phyloP scores from a whole-genome alignment of 1,140 invertebrate species.

The Drepana arcuata region DNA sequence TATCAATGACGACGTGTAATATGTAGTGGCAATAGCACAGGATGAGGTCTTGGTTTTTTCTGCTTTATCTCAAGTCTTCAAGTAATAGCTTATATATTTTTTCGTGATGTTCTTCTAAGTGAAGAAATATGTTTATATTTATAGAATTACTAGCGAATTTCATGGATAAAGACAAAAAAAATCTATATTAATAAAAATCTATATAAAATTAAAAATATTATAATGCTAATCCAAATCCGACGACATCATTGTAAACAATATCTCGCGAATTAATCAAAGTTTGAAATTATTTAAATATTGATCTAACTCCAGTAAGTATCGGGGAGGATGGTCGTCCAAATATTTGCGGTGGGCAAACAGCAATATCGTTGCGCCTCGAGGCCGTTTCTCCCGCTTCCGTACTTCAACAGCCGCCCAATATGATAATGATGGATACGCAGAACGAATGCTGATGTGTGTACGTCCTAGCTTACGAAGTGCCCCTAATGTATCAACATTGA shows the following conservation, averaged over 20 bases:
- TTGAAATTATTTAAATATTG: slow-evolving; percentile 68
- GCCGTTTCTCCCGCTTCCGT: slow-evolving; percentile 32
- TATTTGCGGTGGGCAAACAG: slow-evolving; percentile 58
- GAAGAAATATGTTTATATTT: no score
- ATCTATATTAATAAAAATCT: no score
- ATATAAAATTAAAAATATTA: no score
- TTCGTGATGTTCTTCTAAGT: no score
- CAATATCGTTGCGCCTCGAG: slow-evolving; percentile 60
- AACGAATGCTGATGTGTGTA: slow-evolving; percentile 41
- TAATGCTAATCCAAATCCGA: slow-evolving; percentile 21
- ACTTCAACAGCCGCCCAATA: slow-evolving; percentile 39
- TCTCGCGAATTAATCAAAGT: slow-evolving; percentile 67
- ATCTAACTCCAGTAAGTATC: slow-evolving; percentile 67
- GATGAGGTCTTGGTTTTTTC: no score
- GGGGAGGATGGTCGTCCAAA: slow-evolving; percentile 39
- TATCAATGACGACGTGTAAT: no score
- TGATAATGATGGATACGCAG: slow-evolving; percentile 48
- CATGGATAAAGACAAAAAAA: no score
- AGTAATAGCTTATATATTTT: no score
- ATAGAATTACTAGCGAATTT: no score
- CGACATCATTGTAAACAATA: slow-evolving; percentile 62
- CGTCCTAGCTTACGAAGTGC: slow-evolving; percentile 18
- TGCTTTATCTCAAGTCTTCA: no score
- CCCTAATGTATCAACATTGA: no score
- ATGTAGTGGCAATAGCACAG: no score